Evolutionary conservation across 1,140 invertebrate species (phyloP), one percentile per base, ranked within the genome.

Genomic region (Lysiphlebus fabarum): DNA sequence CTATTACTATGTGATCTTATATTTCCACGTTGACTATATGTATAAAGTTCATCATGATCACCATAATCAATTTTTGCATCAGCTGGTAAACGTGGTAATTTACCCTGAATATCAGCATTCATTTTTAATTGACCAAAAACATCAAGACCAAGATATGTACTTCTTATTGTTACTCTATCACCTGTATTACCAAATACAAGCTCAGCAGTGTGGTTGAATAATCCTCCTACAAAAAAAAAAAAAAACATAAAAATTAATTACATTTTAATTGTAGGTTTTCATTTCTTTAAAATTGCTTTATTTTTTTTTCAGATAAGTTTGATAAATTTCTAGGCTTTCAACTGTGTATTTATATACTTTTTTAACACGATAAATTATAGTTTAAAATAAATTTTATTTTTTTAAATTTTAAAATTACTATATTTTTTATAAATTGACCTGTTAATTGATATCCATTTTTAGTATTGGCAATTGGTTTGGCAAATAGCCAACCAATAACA

Each of bases 401-500:
- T 26, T 17, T n/a, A n/a, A n/a, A n/a, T n/a, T n/a, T n/a, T n/a
- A n/a, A n/a, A n/a, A n/a, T n/a, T n/a, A n/a, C 10, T 33, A 36
- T 26, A 48, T 7, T 26, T 5, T 10, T 9, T 11, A 26, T 26
- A 10, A 17, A 49, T 42, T 61, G 17, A 64, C 70, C 88, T 65
- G 88, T 87, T 5, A 93, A 71, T 73, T 91, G 85, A 70, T 93
- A 97, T 42, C 95, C 95, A 77, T 97, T 98, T 38, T 83, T 81
- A 0, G 88, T 87, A 8, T 83, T 77, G 5, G 83, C 83, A 17
- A 85, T 79, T 2, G 90, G 86, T 67, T 89, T 89, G 6, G 95
- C 93, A 75, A 98, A 98, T 0, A 98, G 76, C 92, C 94, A 98
- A 8, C 92, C 93, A 50, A 96, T 87, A 1, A 91, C 84, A 14